Percentiles rank a stretch among this genome's conserved stretches.
phyloP scores from a whole-genome alignment of 2,888 invertebrate species.

The Dendrolimus pini region DNA sequence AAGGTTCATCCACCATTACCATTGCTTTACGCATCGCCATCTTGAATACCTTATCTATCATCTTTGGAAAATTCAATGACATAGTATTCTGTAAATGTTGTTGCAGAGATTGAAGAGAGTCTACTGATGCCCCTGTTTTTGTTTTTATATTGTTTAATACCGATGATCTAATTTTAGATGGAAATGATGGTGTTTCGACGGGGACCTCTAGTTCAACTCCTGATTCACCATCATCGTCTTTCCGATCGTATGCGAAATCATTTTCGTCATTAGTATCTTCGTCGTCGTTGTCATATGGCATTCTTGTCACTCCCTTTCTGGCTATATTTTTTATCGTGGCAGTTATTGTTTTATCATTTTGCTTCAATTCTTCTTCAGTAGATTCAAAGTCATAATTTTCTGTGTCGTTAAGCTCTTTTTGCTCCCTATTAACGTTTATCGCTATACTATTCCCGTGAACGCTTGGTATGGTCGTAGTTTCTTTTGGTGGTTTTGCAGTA shows the following conservation, averaged over 20 bases:
- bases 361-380: conserved; percentile 9
- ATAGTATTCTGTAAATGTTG: conserved; percentile 15
- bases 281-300: conserved; percentile 16
- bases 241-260: conserved; percentile 7
- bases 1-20: conserved; percentile 30
- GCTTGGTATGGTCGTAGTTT: not conserved
- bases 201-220: conserved; percentile 11
- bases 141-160: not conserved
- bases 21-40: conserved; percentile 36
- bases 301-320: conserved; percentile 11
- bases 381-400: conserved; percentile 10
- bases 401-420: conserved; percentile 4
- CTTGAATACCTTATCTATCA: conserved; percentile 31
- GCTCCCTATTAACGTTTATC: too few species aligned
- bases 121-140: not conserved
- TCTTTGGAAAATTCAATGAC: conserved; percentile 25
- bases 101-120: not conserved
- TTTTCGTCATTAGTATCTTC: conserved; percentile 7
- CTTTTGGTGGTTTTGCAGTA: not conserved
- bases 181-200: not conserved
- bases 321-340: not conserved
- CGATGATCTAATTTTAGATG: not conserved
- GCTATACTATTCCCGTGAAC: too few species aligned
- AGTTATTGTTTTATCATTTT: conserved; percentile 1
- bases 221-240: conserved; percentile 9